A percentile compares a stretch with the other conserved stretches of the same genome.
Conservation (phyloP, 2,113 vertebrate species). For the Cyprinus carpio region DNA sequence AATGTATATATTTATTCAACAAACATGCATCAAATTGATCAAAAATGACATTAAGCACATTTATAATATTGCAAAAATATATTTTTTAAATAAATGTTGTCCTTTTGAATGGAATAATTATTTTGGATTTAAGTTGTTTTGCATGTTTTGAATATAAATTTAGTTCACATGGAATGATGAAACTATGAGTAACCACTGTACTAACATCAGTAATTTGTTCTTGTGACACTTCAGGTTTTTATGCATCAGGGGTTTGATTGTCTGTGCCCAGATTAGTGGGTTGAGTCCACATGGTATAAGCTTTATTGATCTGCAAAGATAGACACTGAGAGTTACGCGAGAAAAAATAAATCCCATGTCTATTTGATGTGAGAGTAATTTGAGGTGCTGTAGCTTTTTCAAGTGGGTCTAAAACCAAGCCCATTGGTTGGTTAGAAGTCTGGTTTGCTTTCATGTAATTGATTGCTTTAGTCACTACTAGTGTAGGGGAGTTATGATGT, state of each 20-base stretch:
- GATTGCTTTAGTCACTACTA: constrained; percentile 44
- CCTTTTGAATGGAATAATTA: too few species aligned
- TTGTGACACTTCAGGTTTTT: constrained; percentile 19
- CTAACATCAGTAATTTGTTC: constrained; percentile 22
- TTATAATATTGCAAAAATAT: too few species aligned
- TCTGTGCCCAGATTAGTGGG: constrained; percentile 16
- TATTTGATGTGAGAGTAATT: constrained; percentile 43
- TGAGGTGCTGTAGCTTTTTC: constrained; percentile 39
- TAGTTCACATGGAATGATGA: constrained; percentile 21
- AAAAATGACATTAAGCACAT: background rate
- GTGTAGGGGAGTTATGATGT: background rate
- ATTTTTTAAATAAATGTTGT: too few species aligned
- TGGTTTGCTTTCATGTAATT: constrained; percentile 34
- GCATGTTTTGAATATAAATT: background rate
- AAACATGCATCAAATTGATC: background rate
- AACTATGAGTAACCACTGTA: background rate
- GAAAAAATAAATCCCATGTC: constrained; percentile 34
- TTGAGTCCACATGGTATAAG: constrained; percentile 27
- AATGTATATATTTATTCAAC: background rate
- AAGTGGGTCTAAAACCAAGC: constrained; percentile 7
- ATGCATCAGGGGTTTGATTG: constrained; percentile 26
- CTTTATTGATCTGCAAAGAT: constrained; percentile 37
- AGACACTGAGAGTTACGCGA: background rate
- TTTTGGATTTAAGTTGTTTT: background rate
- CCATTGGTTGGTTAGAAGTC: constrained; percentile 22